A percentile compares a stretch with the other conserved stretches of the same genome.
These are phyloP conservation scores for Drosophila buzzatii DNA, from an alignment of 2,888 invertebrate genomes.

Conservation along the genomic window DNA sequence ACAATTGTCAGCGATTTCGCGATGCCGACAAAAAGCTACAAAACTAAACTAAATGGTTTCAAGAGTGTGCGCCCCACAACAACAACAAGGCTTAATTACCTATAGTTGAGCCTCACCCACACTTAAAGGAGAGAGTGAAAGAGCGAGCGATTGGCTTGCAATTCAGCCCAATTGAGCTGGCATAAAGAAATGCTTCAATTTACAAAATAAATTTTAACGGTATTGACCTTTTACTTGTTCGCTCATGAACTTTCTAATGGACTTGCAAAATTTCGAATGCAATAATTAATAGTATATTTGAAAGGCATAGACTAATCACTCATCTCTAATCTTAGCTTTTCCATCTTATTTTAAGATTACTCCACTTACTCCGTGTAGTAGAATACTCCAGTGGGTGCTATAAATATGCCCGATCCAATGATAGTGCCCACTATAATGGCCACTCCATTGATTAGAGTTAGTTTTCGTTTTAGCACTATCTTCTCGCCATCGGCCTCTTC, in stretches of 20 bases:
- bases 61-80: slow-evolving; percentile 26
- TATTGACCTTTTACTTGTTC: slow-evolving; percentile 44
- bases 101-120: not conserved
- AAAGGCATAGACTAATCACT: not conserved
- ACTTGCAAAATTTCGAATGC: slow-evolving; percentile 9
- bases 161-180: slow-evolving; percentile 54
- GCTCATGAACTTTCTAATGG: slow-evolving; percentile 11
- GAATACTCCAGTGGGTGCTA: slow-evolving; percentile 94
- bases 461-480: slow-evolving; percentile 91
- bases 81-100: slow-evolving; percentile 36
- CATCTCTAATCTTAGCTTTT: not conserved
- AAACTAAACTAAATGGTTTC: slow-evolving; percentile 20
- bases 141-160: slow-evolving; percentile 21
- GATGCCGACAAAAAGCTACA: slow-evolving; percentile 3
- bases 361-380: slow-evolving; percentile 87
- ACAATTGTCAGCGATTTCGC: slow-evolving; percentile 58
- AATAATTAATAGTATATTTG: not conserved
- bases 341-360: not conserved
- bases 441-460: slow-evolving; percentile 94
- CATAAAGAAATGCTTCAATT: slow-evolving; percentile 37
- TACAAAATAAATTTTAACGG: slow-evolving; percentile 43
- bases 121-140: slow-evolving; percentile 1
- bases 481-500: slow-evolving; percentile 83
- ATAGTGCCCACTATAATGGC: slow-evolving; percentile 95
- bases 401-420: slow-evolving; percentile 96